Conservation (phyloP, 2,888 invertebrate species). For the Drosophila tripunctata region DNA sequence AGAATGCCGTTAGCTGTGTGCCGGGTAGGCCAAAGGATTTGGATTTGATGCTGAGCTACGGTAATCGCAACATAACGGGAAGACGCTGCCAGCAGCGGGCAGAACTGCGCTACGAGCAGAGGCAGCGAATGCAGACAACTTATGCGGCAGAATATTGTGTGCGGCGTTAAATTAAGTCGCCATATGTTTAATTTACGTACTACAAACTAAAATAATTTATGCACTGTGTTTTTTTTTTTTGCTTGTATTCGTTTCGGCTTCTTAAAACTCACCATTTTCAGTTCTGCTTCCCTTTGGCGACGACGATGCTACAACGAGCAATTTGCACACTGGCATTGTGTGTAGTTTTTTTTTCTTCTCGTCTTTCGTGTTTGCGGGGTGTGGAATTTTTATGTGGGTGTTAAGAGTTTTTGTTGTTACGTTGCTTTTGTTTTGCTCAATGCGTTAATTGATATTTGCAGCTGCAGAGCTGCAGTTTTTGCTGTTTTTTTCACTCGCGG, state of each 20-base stretch:
- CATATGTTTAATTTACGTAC: not conserved
- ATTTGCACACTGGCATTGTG: slow-evolving; percentile 53
- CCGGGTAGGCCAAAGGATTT: slow-evolving; percentile 7
- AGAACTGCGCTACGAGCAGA: not conserved
- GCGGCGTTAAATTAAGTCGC: not conserved
- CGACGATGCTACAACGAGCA: slow-evolving; percentile 32
- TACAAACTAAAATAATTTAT: slow-evolving; percentile 15
- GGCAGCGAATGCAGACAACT: slow-evolving; percentile 31
- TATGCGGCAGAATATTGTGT: slow-evolving; percentile 24
- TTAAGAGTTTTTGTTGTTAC: slow-evolving; percentile 13
- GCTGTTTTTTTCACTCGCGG: slow-evolving; percentile 53
- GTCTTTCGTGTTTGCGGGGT: slow-evolving; percentile 6
- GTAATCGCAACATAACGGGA: slow-evolving; percentile 39
- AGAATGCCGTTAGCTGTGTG: not conserved
- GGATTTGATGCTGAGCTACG: slow-evolving; percentile 43
- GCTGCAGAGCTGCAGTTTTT: slow-evolving; percentile 55
- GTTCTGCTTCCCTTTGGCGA: slow-evolving; percentile 64
- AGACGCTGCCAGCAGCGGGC: slow-evolving; percentile 1
- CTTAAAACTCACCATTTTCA: slow-evolving; percentile 68
- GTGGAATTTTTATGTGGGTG: slow-evolving; percentile 9
- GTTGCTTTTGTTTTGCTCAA: too few relatives aligned
- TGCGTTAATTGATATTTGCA: slow-evolving; percentile 29
- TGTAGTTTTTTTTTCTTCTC: slow-evolving; percentile 37
- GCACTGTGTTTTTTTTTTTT: not conserved
- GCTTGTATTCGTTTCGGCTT: not conserved